These are phyloP conservation scores for Apostichopus leukothele DNA, from an alignment of 53 echinoderm and acorn worm species.

Conservation along the genomic window DNA sequence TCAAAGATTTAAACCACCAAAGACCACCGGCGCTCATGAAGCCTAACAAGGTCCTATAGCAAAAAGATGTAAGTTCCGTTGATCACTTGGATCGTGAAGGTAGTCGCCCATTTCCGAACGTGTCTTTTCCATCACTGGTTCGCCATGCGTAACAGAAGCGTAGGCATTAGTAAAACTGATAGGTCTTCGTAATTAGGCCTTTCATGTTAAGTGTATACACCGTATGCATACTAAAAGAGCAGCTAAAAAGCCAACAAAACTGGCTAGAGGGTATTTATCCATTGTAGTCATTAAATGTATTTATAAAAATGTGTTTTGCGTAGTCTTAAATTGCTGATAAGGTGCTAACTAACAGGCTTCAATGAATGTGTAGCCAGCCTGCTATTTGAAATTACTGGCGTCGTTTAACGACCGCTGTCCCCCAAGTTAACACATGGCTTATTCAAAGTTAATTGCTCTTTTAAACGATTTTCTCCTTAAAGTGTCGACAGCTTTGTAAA, in stretches of 20 bases:
- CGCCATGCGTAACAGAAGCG: too few relatives aligned
- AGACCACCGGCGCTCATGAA: background rate
- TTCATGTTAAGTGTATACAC: background rate
- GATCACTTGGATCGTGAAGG: background rate
- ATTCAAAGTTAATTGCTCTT: background rate
- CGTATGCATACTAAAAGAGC: background rate
- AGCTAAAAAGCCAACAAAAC: background rate
- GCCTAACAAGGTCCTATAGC: background rate
- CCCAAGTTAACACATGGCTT: background rate
- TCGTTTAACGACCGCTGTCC: background rate
- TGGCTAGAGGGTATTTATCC: background rate
- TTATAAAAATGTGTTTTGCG: background rate
- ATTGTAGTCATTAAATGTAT: background rate
- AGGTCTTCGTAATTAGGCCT: background rate
- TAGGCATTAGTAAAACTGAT: background rate
- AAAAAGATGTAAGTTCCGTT: background rate
- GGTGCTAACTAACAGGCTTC: background rate
- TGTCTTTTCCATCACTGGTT: too few relatives aligned
- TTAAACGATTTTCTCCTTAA: background rate
- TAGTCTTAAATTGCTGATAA: background rate
- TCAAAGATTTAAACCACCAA: background rate
- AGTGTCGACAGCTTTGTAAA: background rate
- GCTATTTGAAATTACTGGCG: background rate
- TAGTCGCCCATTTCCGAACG: background rate
- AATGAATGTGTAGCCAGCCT: background rate